phyloP scores from a whole-genome alignment of 2,888 invertebrate genomes.

The Tribolium freemani region DNA sequence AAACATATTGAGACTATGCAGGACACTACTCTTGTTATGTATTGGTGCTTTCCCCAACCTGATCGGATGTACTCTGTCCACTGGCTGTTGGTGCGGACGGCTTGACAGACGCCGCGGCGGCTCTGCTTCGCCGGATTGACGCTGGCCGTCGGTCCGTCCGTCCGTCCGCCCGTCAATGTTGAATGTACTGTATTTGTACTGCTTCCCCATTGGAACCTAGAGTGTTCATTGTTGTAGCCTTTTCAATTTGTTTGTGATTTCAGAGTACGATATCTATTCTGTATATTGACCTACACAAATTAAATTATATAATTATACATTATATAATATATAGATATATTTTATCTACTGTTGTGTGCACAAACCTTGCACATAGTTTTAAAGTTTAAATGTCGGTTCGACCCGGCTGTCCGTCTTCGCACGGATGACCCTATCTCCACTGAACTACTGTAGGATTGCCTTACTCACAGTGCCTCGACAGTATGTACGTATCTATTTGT shows the following conservation, averaged over 20 bases:
- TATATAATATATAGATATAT: slow-evolving; percentile 67
- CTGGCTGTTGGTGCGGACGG: slow-evolving; percentile 61
- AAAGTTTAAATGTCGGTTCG: slow-evolving; percentile 58
- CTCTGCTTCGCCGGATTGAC: slow-evolving; percentile 2
- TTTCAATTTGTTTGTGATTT: slow-evolving; percentile 68
- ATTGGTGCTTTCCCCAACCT: slow-evolving; percentile 65
- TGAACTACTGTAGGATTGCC: slow-evolving; percentile 84
- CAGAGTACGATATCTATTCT: slow-evolving; percentile 67
- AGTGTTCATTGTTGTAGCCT: slow-evolving; percentile 70
- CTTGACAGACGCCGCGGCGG: slow-evolving; percentile 36
- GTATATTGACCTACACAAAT: slow-evolving; percentile 67
- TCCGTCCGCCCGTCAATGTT: slow-evolving; percentile 58
- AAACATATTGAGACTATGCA: slow-evolving; percentile 62
- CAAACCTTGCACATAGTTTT: slow-evolving; percentile 69
- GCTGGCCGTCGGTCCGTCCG: slow-evolving; percentile 15
- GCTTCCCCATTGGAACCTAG: slow-evolving; percentile 69
- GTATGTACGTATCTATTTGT: slow-evolving; percentile 68
- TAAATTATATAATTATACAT: slow-evolving; percentile 65
- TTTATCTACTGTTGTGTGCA: slow-evolving; percentile 70
- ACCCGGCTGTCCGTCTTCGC: slow-evolving; percentile 60
- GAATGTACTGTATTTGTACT: slow-evolving; percentile 67
- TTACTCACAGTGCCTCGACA: slow-evolving; percentile 85
- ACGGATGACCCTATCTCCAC: slow-evolving; percentile 71
- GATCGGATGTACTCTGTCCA: slow-evolving; percentile 67
- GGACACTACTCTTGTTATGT: slow-evolving; percentile 64